Percentiles rank a stretch among this genome's conserved stretches.
Evolutionary conservation across 2,113 vertebrate species (phyloP).

Genomic region (Passer domesticus): DNA sequence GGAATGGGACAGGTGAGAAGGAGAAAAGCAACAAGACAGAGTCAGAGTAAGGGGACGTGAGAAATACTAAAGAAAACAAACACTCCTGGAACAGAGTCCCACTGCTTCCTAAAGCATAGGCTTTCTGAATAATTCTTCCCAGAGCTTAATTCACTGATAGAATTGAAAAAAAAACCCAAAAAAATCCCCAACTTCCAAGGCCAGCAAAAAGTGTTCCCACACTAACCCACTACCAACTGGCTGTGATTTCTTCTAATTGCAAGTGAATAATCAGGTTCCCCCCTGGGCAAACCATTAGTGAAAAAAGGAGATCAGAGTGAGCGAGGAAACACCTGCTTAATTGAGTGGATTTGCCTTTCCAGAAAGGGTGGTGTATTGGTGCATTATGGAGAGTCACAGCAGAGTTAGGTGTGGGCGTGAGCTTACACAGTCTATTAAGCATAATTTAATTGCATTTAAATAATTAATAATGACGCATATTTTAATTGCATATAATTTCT

Average conservation of each 20-base stretch:
- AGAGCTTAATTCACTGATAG: background rate
- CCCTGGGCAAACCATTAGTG: background rate
- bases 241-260: constrained; percentile 13
- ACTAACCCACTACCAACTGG: background rate
- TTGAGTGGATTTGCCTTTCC: constrained; percentile 3
- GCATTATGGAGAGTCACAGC: background rate
- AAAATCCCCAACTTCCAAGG: background rate
- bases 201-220: background rate
- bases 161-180: background rate
- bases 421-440: constrained; percentile 18
- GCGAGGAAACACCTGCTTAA: background rate
- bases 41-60: background rate
- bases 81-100: background rate
- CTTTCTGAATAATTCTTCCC: background rate
- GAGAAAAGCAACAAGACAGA: background rate
- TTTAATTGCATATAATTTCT: constrained; percentile 21
- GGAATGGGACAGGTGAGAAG: background rate
- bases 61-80: constrained; percentile 2
- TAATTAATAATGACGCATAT: constrained; percentile 16
- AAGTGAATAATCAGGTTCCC: constrained; percentile 4
- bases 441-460: constrained; percentile 38
- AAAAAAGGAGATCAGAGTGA: background rate
- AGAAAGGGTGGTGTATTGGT: background rate
- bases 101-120: background rate
- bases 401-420: background rate